A percentile compares a stretch with the other conserved stretches of the same genome.
These are phyloP conservation scores for Tinamus guttatus DNA, from an alignment of 2,113 vertebrate genomes.

Conservation along the genomic window DNA sequence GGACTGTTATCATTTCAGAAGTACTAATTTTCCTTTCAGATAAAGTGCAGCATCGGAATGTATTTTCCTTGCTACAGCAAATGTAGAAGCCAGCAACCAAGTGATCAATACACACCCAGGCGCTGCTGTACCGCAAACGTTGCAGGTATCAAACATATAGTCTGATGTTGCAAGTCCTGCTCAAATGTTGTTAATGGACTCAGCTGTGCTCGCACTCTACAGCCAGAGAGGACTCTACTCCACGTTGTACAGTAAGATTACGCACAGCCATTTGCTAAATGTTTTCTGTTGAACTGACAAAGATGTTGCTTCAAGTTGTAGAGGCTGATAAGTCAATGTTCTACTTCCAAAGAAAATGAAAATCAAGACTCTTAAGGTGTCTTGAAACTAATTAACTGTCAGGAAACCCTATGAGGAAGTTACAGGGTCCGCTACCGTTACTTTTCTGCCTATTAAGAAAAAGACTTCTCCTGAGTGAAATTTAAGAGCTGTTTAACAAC, in stretches of 20 bases:
- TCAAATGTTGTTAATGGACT: not conserved
- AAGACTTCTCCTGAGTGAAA: not conserved
- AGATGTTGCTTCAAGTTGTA: not conserved
- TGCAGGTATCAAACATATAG: not conserved
- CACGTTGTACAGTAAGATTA: not conserved
- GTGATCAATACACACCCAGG: not conserved
- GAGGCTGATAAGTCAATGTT: not conserved
- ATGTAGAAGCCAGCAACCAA: conserved; percentile 24
- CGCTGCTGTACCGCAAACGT: not conserved
- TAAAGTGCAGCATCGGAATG: not conserved
- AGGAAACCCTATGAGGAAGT: not conserved
- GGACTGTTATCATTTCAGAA: not conserved
- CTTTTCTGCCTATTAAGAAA: not conserved
- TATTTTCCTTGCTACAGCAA: conserved; percentile 7
- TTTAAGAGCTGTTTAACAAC: not conserved
- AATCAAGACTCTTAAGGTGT: not conserved
- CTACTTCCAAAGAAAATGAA: not conserved
- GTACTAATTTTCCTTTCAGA: not conserved
- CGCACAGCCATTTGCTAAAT: not conserved
- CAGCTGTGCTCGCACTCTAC: not conserved
- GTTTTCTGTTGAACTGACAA: not conserved
- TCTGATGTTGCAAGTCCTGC: not conserved
- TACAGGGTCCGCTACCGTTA: not conserved
- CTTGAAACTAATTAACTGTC: not conserved
- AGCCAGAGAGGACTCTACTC: not conserved